Conservation (phyloP, 1,140 invertebrate species). For the Acromyrmex charruanus region DNA sequence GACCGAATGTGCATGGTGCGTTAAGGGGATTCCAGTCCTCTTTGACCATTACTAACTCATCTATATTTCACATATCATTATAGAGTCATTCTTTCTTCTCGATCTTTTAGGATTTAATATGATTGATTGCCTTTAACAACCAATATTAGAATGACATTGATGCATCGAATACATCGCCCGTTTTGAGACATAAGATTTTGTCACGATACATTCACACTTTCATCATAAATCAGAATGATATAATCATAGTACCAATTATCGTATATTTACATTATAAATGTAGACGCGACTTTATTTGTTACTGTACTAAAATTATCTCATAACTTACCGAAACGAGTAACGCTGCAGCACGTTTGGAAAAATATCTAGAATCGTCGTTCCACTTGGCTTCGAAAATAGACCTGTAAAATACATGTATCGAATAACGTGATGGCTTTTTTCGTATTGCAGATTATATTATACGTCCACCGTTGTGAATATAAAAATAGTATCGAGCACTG, state of each 20-base stretch:
- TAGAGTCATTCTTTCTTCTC: constrained; percentile 12
- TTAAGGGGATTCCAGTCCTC: constrained; percentile 68
- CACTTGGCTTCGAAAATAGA: constrained; percentile 88
- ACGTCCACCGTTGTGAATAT: neutral
- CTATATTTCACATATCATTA: constrained; percentile 31
- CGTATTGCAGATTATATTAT: neutral
- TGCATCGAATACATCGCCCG: neutral
- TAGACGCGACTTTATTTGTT: neutral
- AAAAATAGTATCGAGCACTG: neutral
- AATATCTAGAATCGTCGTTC: constrained; percentile 88
- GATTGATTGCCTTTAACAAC: constrained; percentile 1
- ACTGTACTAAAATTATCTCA: neutral
- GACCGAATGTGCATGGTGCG: constrained; percentile 51
- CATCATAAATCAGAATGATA: neutral
- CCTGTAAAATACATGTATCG: constrained; percentile 82
- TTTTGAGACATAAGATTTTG: constrained; percentile 17
- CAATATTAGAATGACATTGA: neutral
- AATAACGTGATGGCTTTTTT: neutral
- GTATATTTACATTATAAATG: neutral
- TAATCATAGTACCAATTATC: neutral
- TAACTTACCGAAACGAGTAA: constrained; percentile 88
- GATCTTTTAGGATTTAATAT: neutral
- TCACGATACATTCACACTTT: neutral
- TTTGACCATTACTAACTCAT: constrained; percentile 36
- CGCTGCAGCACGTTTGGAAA: constrained; percentile 88